These are phyloP conservation scores for Lepus timidus DNA, from an alignment of 2,113 vertebrate genomes.

Conservation along the genomic window DNA sequence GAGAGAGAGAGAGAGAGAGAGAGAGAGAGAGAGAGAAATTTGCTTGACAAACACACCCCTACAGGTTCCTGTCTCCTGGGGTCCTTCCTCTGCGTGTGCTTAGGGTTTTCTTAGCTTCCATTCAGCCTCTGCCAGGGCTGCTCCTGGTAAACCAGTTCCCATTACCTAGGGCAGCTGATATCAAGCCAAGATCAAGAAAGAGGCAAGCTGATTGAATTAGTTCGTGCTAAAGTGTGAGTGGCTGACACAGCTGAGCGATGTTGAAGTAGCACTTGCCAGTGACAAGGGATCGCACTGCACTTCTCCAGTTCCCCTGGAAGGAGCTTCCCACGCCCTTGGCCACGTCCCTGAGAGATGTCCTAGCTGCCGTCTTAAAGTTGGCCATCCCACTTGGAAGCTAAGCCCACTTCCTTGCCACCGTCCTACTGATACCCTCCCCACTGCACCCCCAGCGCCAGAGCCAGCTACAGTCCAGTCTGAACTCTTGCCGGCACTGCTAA, in stretches of 20 bases:
- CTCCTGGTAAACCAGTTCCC: not conserved
- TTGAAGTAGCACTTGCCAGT: not conserved
- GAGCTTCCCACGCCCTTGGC: not conserved
- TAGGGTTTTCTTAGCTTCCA: not conserved
- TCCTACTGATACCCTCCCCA: rapidly evolving
- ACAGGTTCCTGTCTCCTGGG: not conserved
- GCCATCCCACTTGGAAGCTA: not conserved
- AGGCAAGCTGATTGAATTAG: too few relatives aligned
- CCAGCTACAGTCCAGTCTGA: too few relatives aligned
- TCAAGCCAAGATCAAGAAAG: not conserved
- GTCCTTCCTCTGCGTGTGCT: not conserved
- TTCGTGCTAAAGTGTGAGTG: not conserved
- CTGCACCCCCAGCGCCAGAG: not conserved
- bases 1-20: not conserved
- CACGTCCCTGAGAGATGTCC: not conserved
- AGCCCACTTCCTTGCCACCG: not conserved
- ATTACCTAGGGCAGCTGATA: not conserved
- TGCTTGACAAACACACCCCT: not conserved
- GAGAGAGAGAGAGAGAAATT: not conserved
- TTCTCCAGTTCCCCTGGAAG: not conserved
- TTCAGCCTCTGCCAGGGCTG: not conserved
- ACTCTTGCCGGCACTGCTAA: not conserved
- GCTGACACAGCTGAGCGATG: not conserved
- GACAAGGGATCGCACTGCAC: not conserved
- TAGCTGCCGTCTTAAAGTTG: not conserved